These are phyloP conservation scores for Garra rufa DNA, from an alignment of 2,113 vertebrate genomes.

Conservation along the genomic window DNA sequence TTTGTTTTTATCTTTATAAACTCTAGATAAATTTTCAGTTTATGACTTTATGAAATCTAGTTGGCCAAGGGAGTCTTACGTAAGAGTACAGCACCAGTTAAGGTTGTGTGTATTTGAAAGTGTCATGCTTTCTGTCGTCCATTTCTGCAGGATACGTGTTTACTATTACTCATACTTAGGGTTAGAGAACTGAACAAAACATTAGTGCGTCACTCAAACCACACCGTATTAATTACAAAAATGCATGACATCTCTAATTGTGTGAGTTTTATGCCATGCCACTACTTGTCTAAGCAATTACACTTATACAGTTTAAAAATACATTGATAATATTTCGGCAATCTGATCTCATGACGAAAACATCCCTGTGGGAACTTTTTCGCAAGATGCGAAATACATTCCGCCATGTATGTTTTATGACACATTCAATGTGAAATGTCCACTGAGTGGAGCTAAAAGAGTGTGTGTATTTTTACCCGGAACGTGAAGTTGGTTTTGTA, in stretches of 20 bases:
- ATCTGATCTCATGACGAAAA: no score
- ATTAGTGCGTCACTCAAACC: not conserved
- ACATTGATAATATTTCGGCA: no score
- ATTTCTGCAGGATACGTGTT: not conserved
- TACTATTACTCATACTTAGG: not conserved
- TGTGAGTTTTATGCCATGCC: not conserved
- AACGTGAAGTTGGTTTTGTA: no score
- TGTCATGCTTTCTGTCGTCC: not conserved
- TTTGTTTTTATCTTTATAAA: not conserved
- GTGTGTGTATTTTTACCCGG: no score
- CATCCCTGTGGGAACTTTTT: no score
- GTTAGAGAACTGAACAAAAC: not conserved
- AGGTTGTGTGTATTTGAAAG: not conserved
- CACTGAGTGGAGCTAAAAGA: no score
- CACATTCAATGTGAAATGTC: no score
- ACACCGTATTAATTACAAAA: not conserved
- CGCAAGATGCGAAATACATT: no score
- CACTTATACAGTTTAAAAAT: not conserved
- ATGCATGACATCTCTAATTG: not conserved
- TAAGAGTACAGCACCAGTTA: not conserved
- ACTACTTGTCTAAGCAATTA: not conserved
- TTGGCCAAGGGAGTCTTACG: not conserved
- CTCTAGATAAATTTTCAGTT: not conserved
- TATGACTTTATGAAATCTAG: not conserved
- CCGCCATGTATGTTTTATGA: no score